Evolutionary conservation across 2,888 invertebrate genomes (phyloP).

Genomic region (Ferdinandea cuprea): DNA sequence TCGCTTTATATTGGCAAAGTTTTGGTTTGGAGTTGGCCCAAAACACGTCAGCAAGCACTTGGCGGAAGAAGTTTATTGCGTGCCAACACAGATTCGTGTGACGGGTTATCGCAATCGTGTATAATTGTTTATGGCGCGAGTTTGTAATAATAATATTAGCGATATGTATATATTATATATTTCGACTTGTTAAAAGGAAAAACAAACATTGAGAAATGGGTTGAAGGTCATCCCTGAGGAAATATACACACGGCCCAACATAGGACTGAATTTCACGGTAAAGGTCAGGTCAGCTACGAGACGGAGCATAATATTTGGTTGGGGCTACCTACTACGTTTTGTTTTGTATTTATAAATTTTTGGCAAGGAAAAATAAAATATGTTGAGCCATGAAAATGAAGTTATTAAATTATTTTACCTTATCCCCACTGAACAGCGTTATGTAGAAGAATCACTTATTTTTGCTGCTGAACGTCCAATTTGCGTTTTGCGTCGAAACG

Average conservation of each 20-base stretch:
- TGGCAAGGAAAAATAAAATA: too few species aligned
- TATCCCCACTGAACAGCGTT: too few species aligned
- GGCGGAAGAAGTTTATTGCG: slow-evolving; percentile 60
- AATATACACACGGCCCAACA: too few species aligned
- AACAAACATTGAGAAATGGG: slow-evolving; percentile 1
- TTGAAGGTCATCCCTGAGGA: neutral
- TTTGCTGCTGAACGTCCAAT: too few species aligned
- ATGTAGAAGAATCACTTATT: too few species aligned
- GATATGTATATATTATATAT: neutral
- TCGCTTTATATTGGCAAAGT: slow-evolving; percentile 7
- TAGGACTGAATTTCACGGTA: slow-evolving; percentile 10
- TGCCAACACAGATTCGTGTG: slow-evolving; percentile 58
- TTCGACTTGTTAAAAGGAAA: neutral
- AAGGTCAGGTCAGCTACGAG: slow-evolving; percentile 19
- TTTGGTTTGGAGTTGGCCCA: slow-evolving; percentile 29
- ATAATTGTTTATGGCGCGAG: slow-evolving; percentile 58
- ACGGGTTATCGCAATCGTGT: slow-evolving; percentile 58
- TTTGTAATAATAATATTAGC: slow-evolving; percentile 5
- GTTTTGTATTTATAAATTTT: too few species aligned
- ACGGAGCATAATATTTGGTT: too few species aligned
- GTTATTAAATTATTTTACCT: too few species aligned
- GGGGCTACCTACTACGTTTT: too few species aligned
- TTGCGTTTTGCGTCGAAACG: too few species aligned
- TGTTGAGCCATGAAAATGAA: too few species aligned
- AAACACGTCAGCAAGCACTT: slow-evolving; percentile 54